phyloP scores from a whole-genome alignment of 1,140 invertebrate species.

The Cotesia chilonis region DNA sequence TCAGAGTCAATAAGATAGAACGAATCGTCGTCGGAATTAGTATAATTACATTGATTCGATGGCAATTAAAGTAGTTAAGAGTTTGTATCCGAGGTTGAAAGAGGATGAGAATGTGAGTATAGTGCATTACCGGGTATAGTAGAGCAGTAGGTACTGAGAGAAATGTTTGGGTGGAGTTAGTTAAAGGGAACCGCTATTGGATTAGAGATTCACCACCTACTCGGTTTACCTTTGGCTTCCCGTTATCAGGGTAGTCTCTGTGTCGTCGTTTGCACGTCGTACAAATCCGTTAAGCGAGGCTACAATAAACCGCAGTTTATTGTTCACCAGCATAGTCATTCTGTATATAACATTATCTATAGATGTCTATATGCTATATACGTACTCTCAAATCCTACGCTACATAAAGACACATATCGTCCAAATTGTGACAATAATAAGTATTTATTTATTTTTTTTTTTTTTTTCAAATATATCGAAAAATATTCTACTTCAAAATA shows the following conservation, averaged over 20 bases:
- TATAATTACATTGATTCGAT: conserved; percentile 57
- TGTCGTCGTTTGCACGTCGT: conserved; percentile 53
- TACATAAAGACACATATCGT: not conserved
- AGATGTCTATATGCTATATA: not conserved
- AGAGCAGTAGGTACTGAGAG: conserved; percentile 36
- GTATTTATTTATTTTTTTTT: too few relatives aligned
- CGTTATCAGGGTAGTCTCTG: conserved; percentile 26
- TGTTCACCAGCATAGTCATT: conserved; percentile 42
- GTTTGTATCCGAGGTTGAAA: conserved; percentile 34
- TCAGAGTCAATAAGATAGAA: not conserved
- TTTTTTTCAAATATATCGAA: too few relatives aligned
- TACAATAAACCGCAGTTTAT: conserved; percentile 57
- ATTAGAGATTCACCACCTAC: conserved; percentile 51
- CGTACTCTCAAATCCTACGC: too few relatives aligned
- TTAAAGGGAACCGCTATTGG: conserved; percentile 57
- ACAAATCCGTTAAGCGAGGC: conserved; percentile 53
- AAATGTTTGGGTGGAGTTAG: conserved; percentile 43
- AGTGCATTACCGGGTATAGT: conserved; percentile 37
- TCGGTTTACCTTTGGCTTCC: conserved; percentile 43
- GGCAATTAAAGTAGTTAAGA: conserved; percentile 48
- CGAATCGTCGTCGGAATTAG: conserved; percentile 54
- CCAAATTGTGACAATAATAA: not conserved
- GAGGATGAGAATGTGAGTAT: too few relatives aligned
- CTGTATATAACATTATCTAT: conserved; percentile 8
- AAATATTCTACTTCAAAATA: too few relatives aligned